These are phyloP conservation scores for Anthonomus grandis DNA, from an alignment of 1,140 invertebrate species.

Conservation along the genomic window DNA sequence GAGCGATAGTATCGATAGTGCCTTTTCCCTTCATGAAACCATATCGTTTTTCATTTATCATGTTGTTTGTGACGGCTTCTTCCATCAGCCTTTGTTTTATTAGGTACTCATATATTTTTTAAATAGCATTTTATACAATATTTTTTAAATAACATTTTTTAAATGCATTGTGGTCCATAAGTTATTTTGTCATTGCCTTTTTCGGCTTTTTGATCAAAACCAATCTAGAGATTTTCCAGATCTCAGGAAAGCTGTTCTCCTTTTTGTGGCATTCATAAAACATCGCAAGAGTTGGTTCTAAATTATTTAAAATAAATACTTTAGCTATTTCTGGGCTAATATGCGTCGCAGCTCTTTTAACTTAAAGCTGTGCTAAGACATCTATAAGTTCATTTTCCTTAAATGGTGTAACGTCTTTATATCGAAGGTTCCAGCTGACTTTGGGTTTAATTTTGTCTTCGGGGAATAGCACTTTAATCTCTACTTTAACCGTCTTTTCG, in stretches of 20 bases:
- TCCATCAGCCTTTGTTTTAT: conserved; percentile 9
- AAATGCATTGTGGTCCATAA: conserved; percentile 32
- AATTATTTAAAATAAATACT: neutral
- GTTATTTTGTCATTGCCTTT: conserved; percentile 1
- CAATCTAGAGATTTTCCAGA: conserved; percentile 21
- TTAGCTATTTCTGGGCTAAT: neutral
- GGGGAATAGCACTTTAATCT: neutral
- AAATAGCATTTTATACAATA: conserved; percentile 17
- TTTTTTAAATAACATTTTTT: no score
- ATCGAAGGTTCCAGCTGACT: neutral
- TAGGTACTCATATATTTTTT: conserved; percentile 30
- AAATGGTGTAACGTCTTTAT: neutral
- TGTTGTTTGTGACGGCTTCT: conserved; percentile 16
- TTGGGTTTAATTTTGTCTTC: neutral
- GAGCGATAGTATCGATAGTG: conserved; percentile 22
- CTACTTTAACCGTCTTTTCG: neutral
- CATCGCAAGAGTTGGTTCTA: neutral
- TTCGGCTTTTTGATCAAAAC: conserved; percentile 20
- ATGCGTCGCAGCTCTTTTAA: neutral
- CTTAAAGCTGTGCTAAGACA: neutral
- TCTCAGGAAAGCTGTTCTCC: conserved; percentile 8
- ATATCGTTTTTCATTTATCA: conserved; percentile 22
- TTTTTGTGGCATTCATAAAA: neutral
- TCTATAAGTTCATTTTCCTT: neutral
- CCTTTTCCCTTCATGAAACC: conserved; percentile 30